These are phyloP conservation scores for Diachrysia chrysitis DNA, from an alignment of 2,888 invertebrate species.

Conservation along the genomic window DNA sequence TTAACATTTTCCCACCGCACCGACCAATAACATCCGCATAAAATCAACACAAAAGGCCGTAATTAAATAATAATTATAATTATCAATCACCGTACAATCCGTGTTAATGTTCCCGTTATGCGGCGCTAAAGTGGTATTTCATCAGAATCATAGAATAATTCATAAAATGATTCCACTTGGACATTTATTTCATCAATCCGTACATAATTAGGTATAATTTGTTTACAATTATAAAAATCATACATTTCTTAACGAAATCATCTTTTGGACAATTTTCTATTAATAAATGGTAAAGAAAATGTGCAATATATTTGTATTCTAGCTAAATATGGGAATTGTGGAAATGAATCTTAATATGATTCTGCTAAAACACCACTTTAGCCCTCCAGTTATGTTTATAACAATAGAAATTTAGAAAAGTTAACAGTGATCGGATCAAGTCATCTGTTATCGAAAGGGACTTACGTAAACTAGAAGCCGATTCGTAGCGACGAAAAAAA, in stretches of 20 bases:
- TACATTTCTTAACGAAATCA: no score
- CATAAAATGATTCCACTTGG: not conserved
- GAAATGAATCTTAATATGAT: not conserved
- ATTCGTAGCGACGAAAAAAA: constrained; percentile 65
- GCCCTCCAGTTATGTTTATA: constrained; percentile 49
- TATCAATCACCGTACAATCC: not conserved
- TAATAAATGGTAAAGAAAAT: no score
- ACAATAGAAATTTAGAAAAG: constrained; percentile 46
- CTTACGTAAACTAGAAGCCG: constrained; percentile 78
- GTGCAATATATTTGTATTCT: not conserved
- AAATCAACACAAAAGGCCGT: not conserved
- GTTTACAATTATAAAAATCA: no score
- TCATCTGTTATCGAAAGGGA: constrained; percentile 58
- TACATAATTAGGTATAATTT: not conserved
- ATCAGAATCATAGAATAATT: not conserved
- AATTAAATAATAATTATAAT: constrained; percentile 4
- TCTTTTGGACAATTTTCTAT: no score
- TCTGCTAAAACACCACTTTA: not conserved
- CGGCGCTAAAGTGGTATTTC: not conserved
- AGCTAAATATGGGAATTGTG: not conserved
- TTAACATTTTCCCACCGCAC: not conserved
- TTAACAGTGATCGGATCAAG: constrained; percentile 32
- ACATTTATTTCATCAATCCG: not conserved
- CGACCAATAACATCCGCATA: not conserved
- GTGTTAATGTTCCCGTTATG: not conserved